These are phyloP conservation scores for Ctenomys sociabilis DNA, from an alignment of 2,113 vertebrate species.

Conservation along the genomic window DNA sequence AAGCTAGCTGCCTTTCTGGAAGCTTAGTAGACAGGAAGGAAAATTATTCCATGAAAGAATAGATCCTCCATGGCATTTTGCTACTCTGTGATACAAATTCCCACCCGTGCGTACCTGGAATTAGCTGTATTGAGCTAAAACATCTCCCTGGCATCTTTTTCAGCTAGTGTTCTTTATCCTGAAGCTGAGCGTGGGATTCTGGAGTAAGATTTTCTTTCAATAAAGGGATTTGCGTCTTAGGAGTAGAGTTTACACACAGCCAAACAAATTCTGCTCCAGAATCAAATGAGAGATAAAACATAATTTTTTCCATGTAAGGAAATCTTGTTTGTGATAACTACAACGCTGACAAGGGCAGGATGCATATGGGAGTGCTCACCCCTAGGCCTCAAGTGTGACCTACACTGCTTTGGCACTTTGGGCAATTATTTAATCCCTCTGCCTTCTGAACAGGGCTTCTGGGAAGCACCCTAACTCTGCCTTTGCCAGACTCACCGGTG, in stretches of 20 bases:
- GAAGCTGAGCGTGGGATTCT: background rate
- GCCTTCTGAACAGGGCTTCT: background rate
- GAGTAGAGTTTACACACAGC: slow-evolving; percentile 1
- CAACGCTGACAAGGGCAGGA: background rate
- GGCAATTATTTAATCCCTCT: background rate
- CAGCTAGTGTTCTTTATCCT: slow-evolving; percentile 17
- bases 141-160: slow-evolving; percentile 21
- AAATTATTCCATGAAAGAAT: background rate
- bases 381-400: background rate
- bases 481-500: background rate
- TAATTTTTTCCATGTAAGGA: slow-evolving; percentile 4
- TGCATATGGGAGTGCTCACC: background rate
- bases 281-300: slow-evolving; percentile 40
- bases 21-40: background rate
- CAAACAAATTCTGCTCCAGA: slow-evolving; percentile 43
- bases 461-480: background rate
- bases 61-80: background rate
- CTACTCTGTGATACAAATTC: background rate
- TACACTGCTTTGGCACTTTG: slow-evolving; percentile 6
- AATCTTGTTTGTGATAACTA: background rate
- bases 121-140: slow-evolving; percentile 31
- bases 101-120: background rate
- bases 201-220: slow-evolving; percentile 51
- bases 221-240: slow-evolving; percentile 41
- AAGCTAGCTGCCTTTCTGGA: slow-evolving; percentile 3